Base-by-base conservation (phyloP, 1,140 invertebrate species). In the Eufriesea mexicana region DNA sequence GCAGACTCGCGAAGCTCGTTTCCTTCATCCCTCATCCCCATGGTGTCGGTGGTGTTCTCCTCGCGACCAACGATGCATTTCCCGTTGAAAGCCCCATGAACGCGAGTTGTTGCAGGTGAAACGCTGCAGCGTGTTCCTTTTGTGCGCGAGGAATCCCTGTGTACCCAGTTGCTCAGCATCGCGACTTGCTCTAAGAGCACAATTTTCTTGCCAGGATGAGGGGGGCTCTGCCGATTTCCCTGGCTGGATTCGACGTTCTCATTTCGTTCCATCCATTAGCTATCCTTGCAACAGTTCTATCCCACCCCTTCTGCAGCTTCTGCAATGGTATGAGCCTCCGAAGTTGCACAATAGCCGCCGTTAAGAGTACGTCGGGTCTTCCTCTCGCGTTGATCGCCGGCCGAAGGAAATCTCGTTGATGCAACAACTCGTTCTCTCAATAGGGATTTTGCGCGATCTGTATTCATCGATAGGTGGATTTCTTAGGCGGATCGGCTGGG, bases 191-290 rank as follows among this genome's bases (percentile, higher is more conserved):
- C 54, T 25, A 68, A 78, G 74, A 49, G 74, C 47, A 47, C 45
- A 25, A 78, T 77, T 71, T 76, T 62, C 78, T 84, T 51, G 20
- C 81, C 49, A 35, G 35, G 35, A 35, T 35, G 35, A 35, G 35
- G 20, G 10, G 47, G 10, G 71, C 47, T 77, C 84, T 83, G 35
- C 4, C 71, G 67, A 85, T 85, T 78, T 77, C 55, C 68, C 76
- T 9, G n/a, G 42, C n/a, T 23, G 54, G 42, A 49, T 68, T 49
- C 51, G 42, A 28, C 64, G 47, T 78, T 73, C 57, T 72, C 82
- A 66, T 84, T 79, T 66, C 76, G 82, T 79, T 84, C 68, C 59
- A 62, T 84, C 82, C 75, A 72, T 79, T 79, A 84, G 61, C 76
- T 61, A 64, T 49, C 68, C 47, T 28, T n/a, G 35, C n/a, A 55